Conservation (phyloP, 2,113 vertebrate species). For the Sinocyclocheilus anshuiensis region DNA sequence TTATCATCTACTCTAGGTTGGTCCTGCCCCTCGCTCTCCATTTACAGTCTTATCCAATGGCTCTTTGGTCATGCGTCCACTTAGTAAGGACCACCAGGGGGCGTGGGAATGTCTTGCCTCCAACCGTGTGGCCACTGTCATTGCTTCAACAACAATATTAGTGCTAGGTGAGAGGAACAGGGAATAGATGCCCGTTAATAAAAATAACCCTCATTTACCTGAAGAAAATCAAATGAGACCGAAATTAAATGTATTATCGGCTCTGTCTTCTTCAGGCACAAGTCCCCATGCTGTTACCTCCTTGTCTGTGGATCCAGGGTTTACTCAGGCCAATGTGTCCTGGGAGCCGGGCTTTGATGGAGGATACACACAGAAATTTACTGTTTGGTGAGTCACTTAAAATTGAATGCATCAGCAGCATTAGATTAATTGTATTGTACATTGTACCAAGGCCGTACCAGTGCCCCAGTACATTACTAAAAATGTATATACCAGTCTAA, state of each 20-base stretch:
- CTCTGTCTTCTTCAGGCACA: conserved; percentile 78
- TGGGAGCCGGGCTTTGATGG: conserved; percentile 95
- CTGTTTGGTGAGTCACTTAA: conserved; percentile 83
- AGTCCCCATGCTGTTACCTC: conserved; percentile 86
- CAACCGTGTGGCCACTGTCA: conserved; percentile 85
- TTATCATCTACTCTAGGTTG: conserved; percentile 68
- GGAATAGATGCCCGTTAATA: not conserved
- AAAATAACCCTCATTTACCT: not conserved
- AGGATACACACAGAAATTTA: conserved; percentile 93
- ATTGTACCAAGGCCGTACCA: too few relatives aligned
- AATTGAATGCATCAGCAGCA: too few relatives aligned
- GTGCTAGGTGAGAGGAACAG: conserved; percentile 83
- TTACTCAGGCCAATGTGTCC: conserved; percentile 85
- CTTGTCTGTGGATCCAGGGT: conserved; percentile 78
- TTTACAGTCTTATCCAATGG: conserved; percentile 80
- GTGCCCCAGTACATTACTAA: too few relatives aligned
- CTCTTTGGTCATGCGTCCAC: conserved; percentile 83
- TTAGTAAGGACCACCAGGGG: conserved; percentile 89
- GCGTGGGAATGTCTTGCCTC: conserved; percentile 87
- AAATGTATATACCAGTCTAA: too few relatives aligned
- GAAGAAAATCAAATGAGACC: not conserved
- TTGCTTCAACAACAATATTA: conserved; percentile 77
- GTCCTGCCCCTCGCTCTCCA: conserved; percentile 66
- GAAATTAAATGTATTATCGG: not conserved
- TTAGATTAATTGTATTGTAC: too few relatives aligned